These are phyloP conservation scores for Laothoe populi DNA, from an alignment of 2,888 invertebrate genomes.

Conservation along the genomic window DNA sequence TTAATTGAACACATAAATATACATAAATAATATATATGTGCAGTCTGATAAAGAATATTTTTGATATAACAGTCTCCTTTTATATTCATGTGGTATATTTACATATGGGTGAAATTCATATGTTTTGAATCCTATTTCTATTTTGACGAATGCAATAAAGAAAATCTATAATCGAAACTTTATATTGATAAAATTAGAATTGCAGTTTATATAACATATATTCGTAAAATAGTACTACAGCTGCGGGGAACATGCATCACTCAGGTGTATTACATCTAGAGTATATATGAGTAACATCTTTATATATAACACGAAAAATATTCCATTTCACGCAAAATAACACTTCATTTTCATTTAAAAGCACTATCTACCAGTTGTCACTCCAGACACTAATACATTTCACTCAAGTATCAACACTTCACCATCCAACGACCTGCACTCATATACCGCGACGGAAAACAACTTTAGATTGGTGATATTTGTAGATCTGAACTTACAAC, in stretches of 20 bases:
- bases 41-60: too few relatives aligned
- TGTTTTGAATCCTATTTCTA: too few relatives aligned
- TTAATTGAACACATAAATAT: too few relatives aligned
- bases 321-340: constrained; percentile 4
- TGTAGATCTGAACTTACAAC: neutral
- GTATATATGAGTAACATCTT: constrained; percentile 3
- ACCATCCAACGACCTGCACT: neutral
- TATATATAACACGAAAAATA: constrained; percentile 8
- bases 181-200: too few relatives aligned
- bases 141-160: too few relatives aligned
- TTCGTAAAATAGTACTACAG: neutral
- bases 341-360: constrained; percentile 31
- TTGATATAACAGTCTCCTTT: too few relatives aligned
- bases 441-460: neutral
- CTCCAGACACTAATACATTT: neutral
- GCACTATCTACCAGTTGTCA: constrained; percentile 14
- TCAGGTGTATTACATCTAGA: constrained; percentile 9
- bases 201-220: neutral
- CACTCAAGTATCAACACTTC: neutral
- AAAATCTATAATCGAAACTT: too few relatives aligned
- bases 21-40: too few relatives aligned
- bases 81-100: too few relatives aligned
- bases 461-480: neutral
- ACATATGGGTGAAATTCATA: too few relatives aligned
- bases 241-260: neutral